A percentile compares a stretch with the other conserved stretches of the same genome.
Conservation (phyloP, 1,140 invertebrate genomes). For the Pogonognathellus flavescens region DNA sequence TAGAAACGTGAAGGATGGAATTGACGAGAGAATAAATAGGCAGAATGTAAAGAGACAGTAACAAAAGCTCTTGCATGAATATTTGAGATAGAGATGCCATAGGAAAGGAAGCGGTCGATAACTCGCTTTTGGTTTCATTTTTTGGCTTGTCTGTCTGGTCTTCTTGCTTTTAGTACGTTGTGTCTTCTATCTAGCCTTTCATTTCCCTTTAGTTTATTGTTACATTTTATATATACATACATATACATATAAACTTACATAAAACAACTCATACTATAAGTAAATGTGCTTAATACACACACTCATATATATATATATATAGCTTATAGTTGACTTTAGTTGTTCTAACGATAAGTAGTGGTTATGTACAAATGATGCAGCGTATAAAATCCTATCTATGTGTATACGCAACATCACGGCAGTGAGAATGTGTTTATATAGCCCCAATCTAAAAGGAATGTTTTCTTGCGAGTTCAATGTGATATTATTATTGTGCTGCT, state of each 20-base stretch:
- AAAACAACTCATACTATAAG: background rate
- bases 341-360: too few species aligned
- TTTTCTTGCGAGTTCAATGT: slow-evolving; percentile 12
- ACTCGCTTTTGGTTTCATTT: slow-evolving; percentile 12
- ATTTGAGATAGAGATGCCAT: slow-evolving; percentile 37
- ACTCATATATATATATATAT: too few species aligned
- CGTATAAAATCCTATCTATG: background rate
- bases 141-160: background rate
- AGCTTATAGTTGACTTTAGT: too few species aligned
- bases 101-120: slow-evolving; percentile 46
- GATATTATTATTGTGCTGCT: background rate
- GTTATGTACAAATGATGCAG: too few species aligned
- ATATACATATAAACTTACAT: background rate
- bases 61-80: slow-evolving; percentile 24
- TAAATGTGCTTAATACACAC: too few species aligned
- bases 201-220: background rate
- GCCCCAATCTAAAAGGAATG: slow-evolving; percentile 12
- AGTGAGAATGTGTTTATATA: background rate
- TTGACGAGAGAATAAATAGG: background rate
- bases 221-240: background rate
- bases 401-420: background rate
- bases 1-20: background rate
- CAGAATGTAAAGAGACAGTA: background rate
- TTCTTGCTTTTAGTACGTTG: too few species aligned
- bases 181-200: background rate